Evolutionary conservation across 2,113 vertebrate species (phyloP), one percentile per base, ranked within the genome.

Genomic region (Oxyura jamaicensis): DNA sequence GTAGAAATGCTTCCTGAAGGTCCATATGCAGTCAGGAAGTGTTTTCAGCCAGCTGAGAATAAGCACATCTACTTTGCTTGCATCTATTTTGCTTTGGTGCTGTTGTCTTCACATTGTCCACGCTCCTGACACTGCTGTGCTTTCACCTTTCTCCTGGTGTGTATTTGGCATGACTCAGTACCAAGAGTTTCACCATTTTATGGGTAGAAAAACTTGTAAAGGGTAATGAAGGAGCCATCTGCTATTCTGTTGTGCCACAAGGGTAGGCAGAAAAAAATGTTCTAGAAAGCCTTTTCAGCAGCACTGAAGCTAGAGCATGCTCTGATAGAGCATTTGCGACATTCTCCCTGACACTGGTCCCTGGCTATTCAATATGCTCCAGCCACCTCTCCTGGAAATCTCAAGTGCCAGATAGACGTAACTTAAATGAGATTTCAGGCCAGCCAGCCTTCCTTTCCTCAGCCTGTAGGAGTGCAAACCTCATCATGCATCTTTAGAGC

Each of bases 181-280:
- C 19, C 66, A 35, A 28, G 13, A 29, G 17, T 52, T 72, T 66
- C 42, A 39, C 23, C 55, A 41, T 60, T 48, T 71, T 33, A 8
- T 29, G 36, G 19, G n/a, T 19, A 58, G 22, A 62, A 33, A 41
- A 89, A 17, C 17, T 29, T 63, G 11, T 26, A 18, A 2, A 15
- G 11, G 33, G 33, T n/a, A 62, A 71, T 20, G 41, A 59, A 63
- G 48, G 26, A 84, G 18, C 18, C 50, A 25, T 22, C 42, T 83
- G 7, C 21, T n/a, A 5, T 8, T 26, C 26, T 33, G 8, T 12
- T 55, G 39, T 7, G 3, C 28, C 60, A 31, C 0, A 4, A 25
- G 28, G 18, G 5, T 46, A 28, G 56, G 14, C 55, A 46, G 16
- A 71, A 82, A 71, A 71, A 55, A 8, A 39, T 8, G 4, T 28